Percentiles rank a stretch among this genome's conserved stretches.
Conservation (phyloP, 2,797 vertebrate species). For the Trachops cirrhosus region DNA sequence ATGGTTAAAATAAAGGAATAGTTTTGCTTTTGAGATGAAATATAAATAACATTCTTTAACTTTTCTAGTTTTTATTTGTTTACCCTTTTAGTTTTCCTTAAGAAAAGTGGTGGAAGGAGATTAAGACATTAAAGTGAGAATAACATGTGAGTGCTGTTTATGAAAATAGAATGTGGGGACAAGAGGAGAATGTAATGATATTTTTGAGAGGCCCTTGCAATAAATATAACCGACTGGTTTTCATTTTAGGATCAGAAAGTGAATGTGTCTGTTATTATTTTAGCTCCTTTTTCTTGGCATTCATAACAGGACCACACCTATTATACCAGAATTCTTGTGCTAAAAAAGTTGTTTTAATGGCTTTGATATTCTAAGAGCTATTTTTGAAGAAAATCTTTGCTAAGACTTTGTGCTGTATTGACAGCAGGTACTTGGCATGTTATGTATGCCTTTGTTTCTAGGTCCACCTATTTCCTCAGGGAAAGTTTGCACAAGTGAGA, state of each 20-base stretch:
- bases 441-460: conserved; percentile 70
- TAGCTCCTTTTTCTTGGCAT: not conserved
- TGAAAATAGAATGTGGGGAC: not conserved
- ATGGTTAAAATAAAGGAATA: not conserved
- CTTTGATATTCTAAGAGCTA: conserved; percentile 50
- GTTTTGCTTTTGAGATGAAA: conserved; percentile 30
- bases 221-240: not conserved
- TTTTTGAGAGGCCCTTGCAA: not conserved
- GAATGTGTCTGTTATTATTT: not conserved
- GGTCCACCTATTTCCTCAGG: conserved; percentile 77
- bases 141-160: not conserved
- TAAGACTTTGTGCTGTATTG: conserved; percentile 79
- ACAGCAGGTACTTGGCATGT: conserved; percentile 65
- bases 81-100: not conserved
- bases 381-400: conserved; percentile 74
- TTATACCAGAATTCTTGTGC: conserved; percentile 1
- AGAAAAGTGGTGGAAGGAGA: not conserved
- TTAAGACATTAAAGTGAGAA: not conserved
- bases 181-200: not conserved
- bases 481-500: conserved; percentile 55
- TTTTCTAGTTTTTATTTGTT: not conserved
- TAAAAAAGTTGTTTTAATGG: conserved; percentile 9
- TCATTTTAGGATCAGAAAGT: conserved; percentile 19
- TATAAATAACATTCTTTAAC: not conserved
- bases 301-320: not conserved